These are phyloP conservation scores for Psilopsiagon aurifrons DNA, from an alignment of 2,113 vertebrate species.

Conservation along the genomic window DNA sequence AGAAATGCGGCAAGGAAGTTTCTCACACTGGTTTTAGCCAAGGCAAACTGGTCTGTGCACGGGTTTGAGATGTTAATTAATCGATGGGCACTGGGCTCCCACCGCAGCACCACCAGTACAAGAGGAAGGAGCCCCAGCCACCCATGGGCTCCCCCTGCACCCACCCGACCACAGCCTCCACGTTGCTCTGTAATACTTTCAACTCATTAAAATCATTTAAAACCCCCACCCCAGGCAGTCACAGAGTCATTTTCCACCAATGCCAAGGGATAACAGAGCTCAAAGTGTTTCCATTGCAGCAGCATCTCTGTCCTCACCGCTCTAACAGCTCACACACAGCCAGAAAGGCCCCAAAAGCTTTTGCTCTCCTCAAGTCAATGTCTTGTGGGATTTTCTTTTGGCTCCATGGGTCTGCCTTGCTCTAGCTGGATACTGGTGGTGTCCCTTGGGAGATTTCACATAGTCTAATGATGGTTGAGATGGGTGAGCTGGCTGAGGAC, in stretches of 20 bases:
- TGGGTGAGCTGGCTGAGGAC: background rate
- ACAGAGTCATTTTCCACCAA: background rate
- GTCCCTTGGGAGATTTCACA: background rate
- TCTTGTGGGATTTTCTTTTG: background rate
- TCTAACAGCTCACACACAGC: rapidly evolving
- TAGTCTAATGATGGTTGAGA: background rate
- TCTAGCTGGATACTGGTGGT: background rate
- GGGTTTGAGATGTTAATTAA: constrained; percentile 72
- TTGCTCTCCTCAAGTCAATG: background rate
- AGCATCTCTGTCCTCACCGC: background rate
- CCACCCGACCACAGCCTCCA: background rate
- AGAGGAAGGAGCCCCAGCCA: background rate
- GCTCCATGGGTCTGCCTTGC: background rate
- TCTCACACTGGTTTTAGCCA: constrained; percentile 81
- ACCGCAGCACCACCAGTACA: background rate
- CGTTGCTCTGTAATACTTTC: rapidly evolving
- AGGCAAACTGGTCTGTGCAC: constrained; percentile 21
- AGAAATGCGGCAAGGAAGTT: constrained; percentile 69
- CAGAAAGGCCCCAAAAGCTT: background rate
- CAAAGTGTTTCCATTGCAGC: background rate
- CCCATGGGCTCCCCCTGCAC: background rate
- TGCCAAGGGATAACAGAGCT: background rate
- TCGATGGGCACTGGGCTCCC: constrained; percentile 1
- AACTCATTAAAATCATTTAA: background rate
- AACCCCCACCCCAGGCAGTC: background rate